phyloP scores from a whole-genome alignment of 2,113 vertebrate species.

The Dolichallabes microphthalmus region DNA sequence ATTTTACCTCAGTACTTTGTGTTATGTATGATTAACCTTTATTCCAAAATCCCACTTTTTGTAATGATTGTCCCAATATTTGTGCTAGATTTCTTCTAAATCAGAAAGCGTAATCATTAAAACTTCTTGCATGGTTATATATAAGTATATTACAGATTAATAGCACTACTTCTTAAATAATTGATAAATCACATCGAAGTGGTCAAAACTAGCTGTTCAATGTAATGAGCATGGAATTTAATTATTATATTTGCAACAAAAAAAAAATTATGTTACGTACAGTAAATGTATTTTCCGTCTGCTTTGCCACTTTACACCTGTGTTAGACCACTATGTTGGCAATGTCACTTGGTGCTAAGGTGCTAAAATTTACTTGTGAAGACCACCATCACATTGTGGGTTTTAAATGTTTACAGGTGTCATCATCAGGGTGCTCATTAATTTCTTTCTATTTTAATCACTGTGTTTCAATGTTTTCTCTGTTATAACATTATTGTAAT shows the following conservation, averaged over 20 bases:
- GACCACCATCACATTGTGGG: neutral
- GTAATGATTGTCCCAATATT: neutral
- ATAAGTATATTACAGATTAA: neutral
- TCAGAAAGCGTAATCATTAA: neutral
- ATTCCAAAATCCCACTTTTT: neutral
- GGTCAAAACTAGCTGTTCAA: neutral
- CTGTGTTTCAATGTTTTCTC: neutral
- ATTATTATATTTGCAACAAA: neutral
- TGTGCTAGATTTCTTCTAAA: neutral
- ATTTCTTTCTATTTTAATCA: constrained; percentile 7
- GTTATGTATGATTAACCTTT: neutral
- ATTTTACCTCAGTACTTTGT: neutral
- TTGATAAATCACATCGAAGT: neutral
- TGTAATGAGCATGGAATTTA: neutral
- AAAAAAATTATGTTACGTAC: neutral
- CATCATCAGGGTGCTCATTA: neutral
- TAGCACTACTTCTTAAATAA: neutral
- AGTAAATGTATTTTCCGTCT: neutral
- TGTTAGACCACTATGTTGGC: neutral
- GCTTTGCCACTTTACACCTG: neutral
- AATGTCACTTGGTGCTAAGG: constrained; percentile 32
- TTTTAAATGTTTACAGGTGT: neutral
- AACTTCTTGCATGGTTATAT: neutral
- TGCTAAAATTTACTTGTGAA: neutral
- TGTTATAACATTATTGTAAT: neutral